Evolutionary conservation across 1,140 invertebrate genomes (phyloP), one percentile per base, ranked within the genome.

Genomic region (Galleria mellonella): DNA sequence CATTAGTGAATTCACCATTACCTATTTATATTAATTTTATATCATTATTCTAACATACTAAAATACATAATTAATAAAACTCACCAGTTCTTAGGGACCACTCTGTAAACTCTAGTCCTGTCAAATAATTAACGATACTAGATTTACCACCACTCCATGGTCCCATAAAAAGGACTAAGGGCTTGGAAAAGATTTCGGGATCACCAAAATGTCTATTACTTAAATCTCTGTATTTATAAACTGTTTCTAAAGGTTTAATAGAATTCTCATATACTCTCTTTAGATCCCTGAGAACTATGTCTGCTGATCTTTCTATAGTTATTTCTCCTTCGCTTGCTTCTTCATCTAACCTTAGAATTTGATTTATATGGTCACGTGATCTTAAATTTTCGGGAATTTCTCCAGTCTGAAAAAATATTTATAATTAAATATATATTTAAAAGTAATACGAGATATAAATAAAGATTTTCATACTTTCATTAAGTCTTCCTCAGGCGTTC

Each of bases 91-190:
- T 91, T 55, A 97, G 83, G 38, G 96, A 92, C 68, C 91, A 91
- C 55, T 92, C 89, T 4, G 91, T 94, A 72, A 93, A 94, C 79
- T 98, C 95, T 51, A 94, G 92, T 47, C 96, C 93, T 9, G 96
- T 88, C 37, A 98, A 87, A 87, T 98, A 98, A 84, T 98, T 98
- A 39, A 98, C 92, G 51, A 98, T 96, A 7, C 94, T 94, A 2
- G 96, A 97, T 87, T 98, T 98, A 56, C 97, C 97, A 52, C 96
- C 95, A 65, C 95, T 97, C 95, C 96, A 98, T 13, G 96, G 96
- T 29, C 97, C 96, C 93, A 98, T 94, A 64, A 98, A 96, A 0
- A 98, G 83, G 32, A 98, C 90, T 66, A 98, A 85, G 6, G 97
- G 96, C 75, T 97, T 98, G 0, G 95, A 96, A 82, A 97, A 97